Base-by-base conservation (phyloP, 2,888 invertebrate species). In the Coremacera marginata region DNA sequence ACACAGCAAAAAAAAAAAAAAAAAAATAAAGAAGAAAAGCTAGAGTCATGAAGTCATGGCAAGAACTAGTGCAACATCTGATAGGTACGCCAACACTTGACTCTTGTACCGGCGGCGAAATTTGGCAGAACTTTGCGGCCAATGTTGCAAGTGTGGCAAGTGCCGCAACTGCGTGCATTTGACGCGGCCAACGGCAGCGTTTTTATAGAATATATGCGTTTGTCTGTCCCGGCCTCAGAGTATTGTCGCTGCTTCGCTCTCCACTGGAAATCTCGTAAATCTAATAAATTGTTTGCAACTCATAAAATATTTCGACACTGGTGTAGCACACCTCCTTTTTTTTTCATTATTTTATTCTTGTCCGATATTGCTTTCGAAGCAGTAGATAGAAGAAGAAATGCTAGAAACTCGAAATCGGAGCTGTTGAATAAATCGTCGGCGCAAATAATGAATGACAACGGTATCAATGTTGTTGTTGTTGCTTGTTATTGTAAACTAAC, bases 181-280 rank as follows among this genome's bases (percentile, higher is more conserved):
- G 75, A 63, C 68, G 57, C 31, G 75, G 60, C 34, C 65, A 67
- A 74, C 73, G 67, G n/a, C 51, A 31, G 31, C 52, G 31, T 51
- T 27, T 27, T 67, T 80, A 76, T 76, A 63, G 67, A 44, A 67
- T 25, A 34, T 31, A 68, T 72, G 72, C 27, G 52, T 77, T 77
- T 22, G 77, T 75, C 79, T 74, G 49, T 60, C 62, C 76, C 31
- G 3, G 75, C 75, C 83, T 78, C 65, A 79, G 80, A 72, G 80
- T 78, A 77, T 70, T 79, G 80, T 44, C 70, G 63, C 75, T 75
- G 77, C 5, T 27, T 55, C 55, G 27, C 57, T 14, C 79, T 80
- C 78, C 78, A 68, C 74, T 80, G 78, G 77, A 72, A 81, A 82
- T 83, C 85, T 86, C 85, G 83, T 84, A 86, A 86, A 86, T 86